Percentiles rank a stretch among this genome's conserved stretches.
These are phyloP conservation scores for Holocentrus rufus DNA, from an alignment of 2,797 vertebrate species.

Conservation along the genomic window DNA sequence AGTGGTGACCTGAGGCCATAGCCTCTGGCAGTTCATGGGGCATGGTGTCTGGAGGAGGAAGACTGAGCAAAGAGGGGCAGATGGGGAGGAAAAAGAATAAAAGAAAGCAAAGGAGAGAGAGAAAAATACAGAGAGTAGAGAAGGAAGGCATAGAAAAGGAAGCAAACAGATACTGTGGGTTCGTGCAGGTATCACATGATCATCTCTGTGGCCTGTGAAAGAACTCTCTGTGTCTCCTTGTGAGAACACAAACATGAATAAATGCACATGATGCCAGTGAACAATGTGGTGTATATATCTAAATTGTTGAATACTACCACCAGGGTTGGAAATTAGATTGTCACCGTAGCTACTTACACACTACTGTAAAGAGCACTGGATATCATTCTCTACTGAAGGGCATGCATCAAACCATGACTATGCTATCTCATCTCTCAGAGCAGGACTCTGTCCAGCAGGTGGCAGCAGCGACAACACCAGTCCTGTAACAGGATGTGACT, in stretches of 20 bases:
- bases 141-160: too few relatives aligned
- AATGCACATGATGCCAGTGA: neutral
- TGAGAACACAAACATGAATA: neutral
- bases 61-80: neutral
- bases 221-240: slow-evolving; percentile 1
- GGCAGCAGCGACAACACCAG: slow-evolving; percentile 54
- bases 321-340: too few relatives aligned
- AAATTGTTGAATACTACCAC: too few relatives aligned
- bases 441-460: slow-evolving; percentile 68
- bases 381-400: neutral
- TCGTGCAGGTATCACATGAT: slow-evolving; percentile 24
- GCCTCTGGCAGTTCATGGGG: neutral
- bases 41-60: neutral
- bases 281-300: too few relatives aligned
- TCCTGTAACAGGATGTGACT: slow-evolving; percentile 57
- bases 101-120: neutral
- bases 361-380: neutral
- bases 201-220: neutral
- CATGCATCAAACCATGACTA: neutral
- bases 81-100: neutral
- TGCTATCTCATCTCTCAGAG: slow-evolving; percentile 20
- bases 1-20: neutral
- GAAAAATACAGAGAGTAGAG: too few relatives aligned
- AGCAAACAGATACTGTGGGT: neutral
- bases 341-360: neutral